Evolutionary conservation across 2,797 vertebrate genomes (phyloP), one percentile per base, ranked within the genome.

Genomic region (Alectoris magna): DNA sequence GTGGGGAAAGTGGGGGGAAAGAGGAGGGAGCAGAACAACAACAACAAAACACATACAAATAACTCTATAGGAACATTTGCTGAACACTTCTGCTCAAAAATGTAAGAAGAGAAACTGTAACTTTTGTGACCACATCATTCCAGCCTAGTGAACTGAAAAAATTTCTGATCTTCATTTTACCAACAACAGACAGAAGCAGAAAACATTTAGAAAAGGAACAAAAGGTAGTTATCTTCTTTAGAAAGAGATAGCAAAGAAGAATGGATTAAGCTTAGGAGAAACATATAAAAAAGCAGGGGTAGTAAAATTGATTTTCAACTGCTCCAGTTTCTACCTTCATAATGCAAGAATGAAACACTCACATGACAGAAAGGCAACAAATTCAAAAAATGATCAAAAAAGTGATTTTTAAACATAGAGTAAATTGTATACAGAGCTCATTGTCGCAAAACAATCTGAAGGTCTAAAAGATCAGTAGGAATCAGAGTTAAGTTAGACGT

Each of bases 321-420:
- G 83, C 16, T 93, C 89, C 58, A 94, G 10, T 95, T 96, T 95
- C 80, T 79, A 8, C 60, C 43, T 92, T 94, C 58, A 51, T 58
- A 92, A 90, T 55, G 23, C 58, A 75, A 92, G 76, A 95, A 87
- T 53, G 76, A 84, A 84, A 76, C 78, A 22, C 43, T 91, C 23
- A 67, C 69, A 73, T 68, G 71, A 84, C 14, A 64, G 49, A 87
- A 81, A 93, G 64, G 38, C 19, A 90, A 26, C 22, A 88, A 43
- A 84, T 88, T 92, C 43, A 92, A 90, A 95, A 53, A 73, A 34
- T 59, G 76, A 93, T 95, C 80, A 94, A 95, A 93, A 41, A 84
- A 94, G 53, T 63, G 51, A 90, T 81, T 88, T 92, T 88, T 69
- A 95, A 77, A 78, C 31, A 81, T 38, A 80, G 48, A 81, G 11